Conservation (phyloP, 37 sponge, comb jelly and placozoan genomes). For the Chondrosia reniformis region DNA sequence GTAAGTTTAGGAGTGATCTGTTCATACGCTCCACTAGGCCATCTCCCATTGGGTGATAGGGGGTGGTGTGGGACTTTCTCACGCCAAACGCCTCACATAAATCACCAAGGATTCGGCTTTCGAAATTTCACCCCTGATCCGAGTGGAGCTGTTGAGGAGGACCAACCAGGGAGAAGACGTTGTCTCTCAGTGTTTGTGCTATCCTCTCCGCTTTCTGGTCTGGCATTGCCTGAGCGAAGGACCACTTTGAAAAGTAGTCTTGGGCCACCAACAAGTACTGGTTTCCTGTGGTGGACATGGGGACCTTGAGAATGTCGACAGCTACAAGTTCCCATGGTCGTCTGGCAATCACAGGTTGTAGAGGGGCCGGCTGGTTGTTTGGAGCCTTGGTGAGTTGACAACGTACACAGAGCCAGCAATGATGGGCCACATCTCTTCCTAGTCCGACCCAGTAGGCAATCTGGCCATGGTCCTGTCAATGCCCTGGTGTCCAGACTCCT, state of each 20-base stretch:
- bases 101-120: not conserved
- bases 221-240: not conserved
- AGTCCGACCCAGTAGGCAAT: not conserved
- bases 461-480: not conserved
- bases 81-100: constrained; percentile 8
- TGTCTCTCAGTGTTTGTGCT: not conserved
- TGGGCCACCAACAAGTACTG: constrained; percentile 11
- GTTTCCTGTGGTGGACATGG: not conserved
- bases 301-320: constrained; percentile 13
- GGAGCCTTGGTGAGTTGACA: constrained; percentile 15
- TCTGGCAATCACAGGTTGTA: constrained; percentile 16
- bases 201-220: constrained; percentile 15
- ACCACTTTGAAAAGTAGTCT: constrained; percentile 17
- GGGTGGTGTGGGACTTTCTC: not conserved
- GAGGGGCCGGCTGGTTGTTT: not conserved
- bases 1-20: not conserved
- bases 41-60: constrained; percentile 14
- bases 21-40: constrained; percentile 19
- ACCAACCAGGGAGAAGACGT: not conserved
- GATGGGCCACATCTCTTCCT: not conserved
- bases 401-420: not conserved
- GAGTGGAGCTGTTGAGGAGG: constrained; percentile 7
- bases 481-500: no score
- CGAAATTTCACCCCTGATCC: constrained; percentile 8
- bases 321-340: constrained; percentile 17